These are phyloP conservation scores for Agrotis ipsilon DNA, from an alignment of 2,888 invertebrate genomes.

Conservation along the genomic window DNA sequence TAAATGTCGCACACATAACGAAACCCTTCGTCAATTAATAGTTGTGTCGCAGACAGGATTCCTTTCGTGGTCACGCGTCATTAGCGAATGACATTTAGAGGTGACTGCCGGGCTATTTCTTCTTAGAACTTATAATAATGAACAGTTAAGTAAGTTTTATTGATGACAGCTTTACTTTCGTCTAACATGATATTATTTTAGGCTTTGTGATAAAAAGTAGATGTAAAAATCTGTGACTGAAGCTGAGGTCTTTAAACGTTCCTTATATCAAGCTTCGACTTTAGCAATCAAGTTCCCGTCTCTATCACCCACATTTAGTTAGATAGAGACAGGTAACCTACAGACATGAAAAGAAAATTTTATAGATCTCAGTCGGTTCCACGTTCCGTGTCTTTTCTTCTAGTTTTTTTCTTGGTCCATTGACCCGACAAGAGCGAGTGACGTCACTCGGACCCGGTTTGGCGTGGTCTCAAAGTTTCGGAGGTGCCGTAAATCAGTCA, in stretches of 20 bases:
- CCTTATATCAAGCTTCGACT: too few species aligned
- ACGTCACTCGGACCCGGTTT: conserved; percentile 46
- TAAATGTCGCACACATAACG: conserved; percentile 77
- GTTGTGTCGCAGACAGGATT: conserved; percentile 72
- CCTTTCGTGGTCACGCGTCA: conserved; percentile 69
- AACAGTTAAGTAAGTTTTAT: conserved; percentile 59
- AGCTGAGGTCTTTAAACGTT: too few species aligned
- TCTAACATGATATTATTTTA: conserved; percentile 59
- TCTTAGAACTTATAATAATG: conserved; percentile 42
- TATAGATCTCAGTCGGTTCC: not conserved
- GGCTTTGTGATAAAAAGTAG: conserved; percentile 49
- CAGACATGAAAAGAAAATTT: too few species aligned
- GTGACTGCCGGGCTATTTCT: conserved; percentile 45
- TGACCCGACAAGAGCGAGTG: conserved; percentile 35
- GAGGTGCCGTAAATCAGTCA: conserved; percentile 63
- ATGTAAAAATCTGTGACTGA: conserved; percentile 4
- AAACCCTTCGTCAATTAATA: conserved; percentile 79
- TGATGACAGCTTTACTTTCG: conserved; percentile 45
- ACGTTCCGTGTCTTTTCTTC: conserved; percentile 24
- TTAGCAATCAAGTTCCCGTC: too few species aligned
- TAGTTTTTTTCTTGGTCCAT: conserved; percentile 24
- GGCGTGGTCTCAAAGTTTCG: conserved; percentile 54
- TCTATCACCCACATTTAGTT: too few species aligned
- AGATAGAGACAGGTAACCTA: too few species aligned
- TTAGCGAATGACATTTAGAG: conserved; percentile 67